These are phyloP conservation scores for Labia minor DNA, from an alignment of 2,888 invertebrate species.

Conservation along the genomic window DNA sequence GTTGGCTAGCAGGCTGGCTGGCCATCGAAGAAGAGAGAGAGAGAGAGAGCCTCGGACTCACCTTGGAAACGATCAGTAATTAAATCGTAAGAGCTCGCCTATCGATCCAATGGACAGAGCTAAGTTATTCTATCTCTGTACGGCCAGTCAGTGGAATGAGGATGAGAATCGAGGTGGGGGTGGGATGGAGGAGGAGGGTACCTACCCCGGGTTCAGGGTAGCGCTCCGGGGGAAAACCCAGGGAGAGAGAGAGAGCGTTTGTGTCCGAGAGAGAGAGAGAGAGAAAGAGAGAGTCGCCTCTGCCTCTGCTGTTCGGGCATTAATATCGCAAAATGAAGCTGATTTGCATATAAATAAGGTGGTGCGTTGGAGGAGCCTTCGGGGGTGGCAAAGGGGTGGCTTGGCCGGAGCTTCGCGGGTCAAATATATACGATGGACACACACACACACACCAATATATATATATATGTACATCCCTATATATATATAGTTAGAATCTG, in stretches of 20 bases:
- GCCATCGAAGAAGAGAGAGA: not conserved
- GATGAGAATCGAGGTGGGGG: not conserved
- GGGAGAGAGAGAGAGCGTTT: conserved; percentile 24
- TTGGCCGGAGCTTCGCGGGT: conserved; percentile 27
- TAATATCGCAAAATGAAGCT: conserved; percentile 83
- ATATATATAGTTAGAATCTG: not conserved
- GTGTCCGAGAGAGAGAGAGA: conserved; percentile 35
- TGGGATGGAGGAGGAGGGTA: conserved; percentile 24
- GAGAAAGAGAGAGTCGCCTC: conserved; percentile 14
- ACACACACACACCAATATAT: not conserved
- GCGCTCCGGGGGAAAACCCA: conserved; percentile 23
- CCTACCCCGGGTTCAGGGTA: conserved; percentile 15
- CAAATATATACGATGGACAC: conserved; percentile 13
- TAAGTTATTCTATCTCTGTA: conserved; percentile 13
- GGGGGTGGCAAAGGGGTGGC: conserved; percentile 31
- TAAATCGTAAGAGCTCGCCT: conserved; percentile 13
- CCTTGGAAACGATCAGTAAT: conserved; percentile 13
- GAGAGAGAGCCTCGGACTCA: not conserved
- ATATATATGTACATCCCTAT: not conserved
- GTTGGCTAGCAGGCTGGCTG: not conserved
- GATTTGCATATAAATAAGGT: conserved; percentile 85
- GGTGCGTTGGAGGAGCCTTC: conserved; percentile 42
- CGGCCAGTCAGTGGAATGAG: not conserved
- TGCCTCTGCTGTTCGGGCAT: conserved; percentile 56
- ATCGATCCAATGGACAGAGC: conserved; percentile 7